Percentiles rank a stretch among this genome's conserved stretches.
phyloP scores from a whole-genome alignment of 1,140 invertebrate genomes.

The Caenorhabditis inopinata region DNA sequence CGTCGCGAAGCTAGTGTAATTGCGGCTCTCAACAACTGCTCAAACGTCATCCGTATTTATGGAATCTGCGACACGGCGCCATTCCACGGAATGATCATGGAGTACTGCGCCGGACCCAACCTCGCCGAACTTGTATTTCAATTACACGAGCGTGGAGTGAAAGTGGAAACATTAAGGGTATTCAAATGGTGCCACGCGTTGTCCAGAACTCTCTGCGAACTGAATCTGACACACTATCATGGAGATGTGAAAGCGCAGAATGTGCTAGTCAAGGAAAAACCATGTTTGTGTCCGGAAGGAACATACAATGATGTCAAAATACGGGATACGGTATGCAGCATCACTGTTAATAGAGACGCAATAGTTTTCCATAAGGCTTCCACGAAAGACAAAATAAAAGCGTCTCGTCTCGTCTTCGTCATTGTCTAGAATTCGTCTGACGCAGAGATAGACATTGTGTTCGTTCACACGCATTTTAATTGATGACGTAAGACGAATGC shows the following conservation, averaged over 20 bases:
- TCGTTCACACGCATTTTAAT: too few species aligned
- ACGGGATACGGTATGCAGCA: neutral
- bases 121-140: neutral
- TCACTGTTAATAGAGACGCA: slow-evolving; percentile 10
- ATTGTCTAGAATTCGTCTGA: too few species aligned
- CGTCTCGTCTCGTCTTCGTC: too few species aligned
- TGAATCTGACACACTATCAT: neutral
- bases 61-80: neutral
- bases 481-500: too few species aligned
- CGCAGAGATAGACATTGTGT: too few species aligned
- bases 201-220: neutral
- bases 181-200: slow-evolving; percentile 5
- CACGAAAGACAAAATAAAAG: too few species aligned
- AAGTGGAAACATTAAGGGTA: neutral
- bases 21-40: neutral
- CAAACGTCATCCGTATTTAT: neutral
- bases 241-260: neutral
- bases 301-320: neutral
- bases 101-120: neutral
- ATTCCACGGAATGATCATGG: neutral
- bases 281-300: neutral
- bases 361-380: too few species aligned
- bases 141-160: neutral
- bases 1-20: neutral
- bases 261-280: slow-evolving; percentile 1